Conservation (phyloP, 2,888 invertebrate species). For the Cataglyphis albicans region DNA sequence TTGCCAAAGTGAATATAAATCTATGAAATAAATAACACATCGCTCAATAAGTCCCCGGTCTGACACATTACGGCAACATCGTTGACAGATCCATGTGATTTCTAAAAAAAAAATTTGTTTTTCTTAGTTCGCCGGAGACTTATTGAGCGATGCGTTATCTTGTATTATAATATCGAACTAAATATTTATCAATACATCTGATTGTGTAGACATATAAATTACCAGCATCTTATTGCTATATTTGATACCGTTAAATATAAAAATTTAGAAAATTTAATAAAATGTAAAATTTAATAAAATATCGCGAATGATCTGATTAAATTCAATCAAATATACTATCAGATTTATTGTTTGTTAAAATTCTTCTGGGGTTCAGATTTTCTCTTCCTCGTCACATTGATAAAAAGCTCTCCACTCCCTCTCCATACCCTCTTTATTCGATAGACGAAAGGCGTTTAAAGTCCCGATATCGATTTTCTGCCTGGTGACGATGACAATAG, state of each 20-base stretch:
- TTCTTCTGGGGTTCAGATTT: not conserved
- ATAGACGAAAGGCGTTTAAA: conserved; percentile 46
- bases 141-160: not conserved
- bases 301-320: not conserved
- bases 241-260: not conserved
- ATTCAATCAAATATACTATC: not conserved
- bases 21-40: not conserved
- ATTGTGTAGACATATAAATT: not conserved
- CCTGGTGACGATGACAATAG: conserved; percentile 65
- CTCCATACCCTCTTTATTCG: conserved; percentile 27
- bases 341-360: not conserved
- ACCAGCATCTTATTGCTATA: not conserved
- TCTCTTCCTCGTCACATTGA: not conserved
- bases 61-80: too few species aligned
- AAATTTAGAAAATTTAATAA: not conserved
- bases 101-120: too few species aligned
- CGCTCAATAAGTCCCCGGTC: too few species aligned
- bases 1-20: not conserved
- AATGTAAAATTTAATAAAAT: not conserved
- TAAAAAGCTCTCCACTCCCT: not conserved
- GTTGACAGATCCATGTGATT: too few species aligned
- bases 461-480: conserved; percentile 66
- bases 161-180: not conserved
- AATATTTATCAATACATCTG: not conserved
- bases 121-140: too few species aligned